phyloP scores from a whole-genome alignment of 2,797 vertebrate species.

The Alosa sapidissima region DNA sequence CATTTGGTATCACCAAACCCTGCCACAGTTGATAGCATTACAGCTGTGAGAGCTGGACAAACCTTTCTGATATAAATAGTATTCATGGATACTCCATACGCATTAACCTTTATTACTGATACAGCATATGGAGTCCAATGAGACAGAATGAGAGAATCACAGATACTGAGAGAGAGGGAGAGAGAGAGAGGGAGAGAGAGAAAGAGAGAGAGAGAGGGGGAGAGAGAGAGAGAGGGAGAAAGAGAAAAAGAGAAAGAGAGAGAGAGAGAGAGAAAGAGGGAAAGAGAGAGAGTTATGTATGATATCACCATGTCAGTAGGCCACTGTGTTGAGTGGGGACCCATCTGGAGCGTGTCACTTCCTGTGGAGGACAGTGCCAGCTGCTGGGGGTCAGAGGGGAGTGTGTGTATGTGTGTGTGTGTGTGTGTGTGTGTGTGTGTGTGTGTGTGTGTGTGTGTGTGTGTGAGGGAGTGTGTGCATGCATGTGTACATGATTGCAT shows the following conservation, averaged over 20 bases:
- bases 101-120: neutral
- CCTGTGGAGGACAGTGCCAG: constrained; percentile 1
- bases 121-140: neutral
- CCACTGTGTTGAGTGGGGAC: neutral
- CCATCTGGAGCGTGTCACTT: constrained; percentile 18
- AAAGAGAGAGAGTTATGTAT: neutral
- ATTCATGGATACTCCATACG: neutral
- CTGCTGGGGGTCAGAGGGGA: constrained; percentile 10
- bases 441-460: neutral
- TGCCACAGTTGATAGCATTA: neutral
- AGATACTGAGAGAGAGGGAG: neutral
- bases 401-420: neutral
- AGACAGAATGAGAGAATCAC: neutral
- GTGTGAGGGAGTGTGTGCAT: neutral
- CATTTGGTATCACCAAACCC: neutral
- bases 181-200: neutral
- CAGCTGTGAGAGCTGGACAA: neutral
- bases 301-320: neutral
- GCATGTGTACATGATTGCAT: constrained; percentile 1
- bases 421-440: neutral
- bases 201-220: neutral
- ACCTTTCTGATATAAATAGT: neutral
- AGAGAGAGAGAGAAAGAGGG: neutral
- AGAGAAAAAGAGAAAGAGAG: neutral
- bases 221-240: neutral